These are phyloP conservation scores for Microctonus hyperodae DNA, from an alignment of 2,888 invertebrate genomes.

Conservation along the genomic window DNA sequence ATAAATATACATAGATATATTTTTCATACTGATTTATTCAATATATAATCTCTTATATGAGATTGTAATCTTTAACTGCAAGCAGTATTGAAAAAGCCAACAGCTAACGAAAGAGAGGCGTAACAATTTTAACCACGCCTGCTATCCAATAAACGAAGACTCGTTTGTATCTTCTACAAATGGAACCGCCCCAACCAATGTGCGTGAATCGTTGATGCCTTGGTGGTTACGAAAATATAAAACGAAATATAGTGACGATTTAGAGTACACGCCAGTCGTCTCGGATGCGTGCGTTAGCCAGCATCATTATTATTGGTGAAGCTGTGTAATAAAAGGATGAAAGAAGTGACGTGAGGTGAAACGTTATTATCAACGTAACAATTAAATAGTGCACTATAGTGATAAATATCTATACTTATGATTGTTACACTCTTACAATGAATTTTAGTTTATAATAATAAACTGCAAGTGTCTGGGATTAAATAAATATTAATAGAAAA, in stretches of 20 bases:
- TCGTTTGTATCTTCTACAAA: background rate
- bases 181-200: constrained; percentile 31
- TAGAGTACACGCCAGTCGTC: constrained; percentile 49
- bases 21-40: too few species aligned
- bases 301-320: constrained; percentile 43
- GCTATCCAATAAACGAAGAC: constrained; percentile 25
- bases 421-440: background rate
- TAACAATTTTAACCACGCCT: constrained; percentile 21
- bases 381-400: background rate
- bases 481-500: background rate
- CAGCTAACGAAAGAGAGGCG: constrained; percentile 45
- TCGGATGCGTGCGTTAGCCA: constrained; percentile 56
- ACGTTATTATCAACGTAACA: background rate
- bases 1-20: too few species aligned
- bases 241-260: constrained; percentile 2
- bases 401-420: background rate
- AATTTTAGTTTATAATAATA: background rate
- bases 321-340: constrained; percentile 6
- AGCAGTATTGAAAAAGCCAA: constrained; percentile 45
- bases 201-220: constrained; percentile 1
- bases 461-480: background rate
- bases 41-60: constrained; percentile 1
- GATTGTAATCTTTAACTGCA: constrained; percentile 44
- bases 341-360: background rate
- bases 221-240: constrained; percentile 1